Evolutionary conservation across 1,140 invertebrate genomes (phyloP).

Genomic region (Bombyx mandarina): DNA sequence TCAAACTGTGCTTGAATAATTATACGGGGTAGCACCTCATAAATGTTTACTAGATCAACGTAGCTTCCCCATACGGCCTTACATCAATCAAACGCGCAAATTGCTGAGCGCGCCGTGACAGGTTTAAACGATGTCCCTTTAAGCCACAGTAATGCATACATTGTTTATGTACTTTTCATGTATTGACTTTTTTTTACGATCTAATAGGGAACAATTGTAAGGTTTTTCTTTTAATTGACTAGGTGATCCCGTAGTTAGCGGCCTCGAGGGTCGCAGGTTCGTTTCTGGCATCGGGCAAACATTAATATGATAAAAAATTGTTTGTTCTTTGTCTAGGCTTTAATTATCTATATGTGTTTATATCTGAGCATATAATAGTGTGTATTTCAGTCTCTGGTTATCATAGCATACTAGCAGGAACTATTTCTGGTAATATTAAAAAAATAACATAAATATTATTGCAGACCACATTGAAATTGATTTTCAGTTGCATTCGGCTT

Average conservation of each 20-base stretch:
- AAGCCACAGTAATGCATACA: conserved; percentile 11
- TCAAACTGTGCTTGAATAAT: too few species aligned
- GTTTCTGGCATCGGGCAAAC: too few species aligned
- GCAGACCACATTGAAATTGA: too few species aligned
- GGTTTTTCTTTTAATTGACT: background rate
- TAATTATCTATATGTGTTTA: background rate
- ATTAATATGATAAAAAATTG: background rate
- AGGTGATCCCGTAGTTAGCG: background rate
- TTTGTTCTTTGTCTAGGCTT: background rate
- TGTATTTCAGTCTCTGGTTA: background rate
- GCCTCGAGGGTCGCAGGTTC: background rate
- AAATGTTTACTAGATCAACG: background rate
- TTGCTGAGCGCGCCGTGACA: conserved; percentile 39
- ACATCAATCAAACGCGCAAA: conserved; percentile 50
- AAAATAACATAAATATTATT: background rate
- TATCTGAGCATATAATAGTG: background rate
- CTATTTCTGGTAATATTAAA: background rate
- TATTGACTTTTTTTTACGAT: background rate
- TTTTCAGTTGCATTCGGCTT: too few species aligned
- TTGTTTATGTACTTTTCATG: conserved; percentile 8
- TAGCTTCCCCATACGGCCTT: conserved; percentile 6
- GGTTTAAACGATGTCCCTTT: conserved; percentile 36
- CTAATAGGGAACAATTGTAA: background rate
- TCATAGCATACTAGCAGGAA: background rate
- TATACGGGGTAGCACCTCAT: background rate